These are phyloP conservation scores for Geothlypis trichas DNA, from an alignment of 2,113 vertebrate species.

Conservation along the genomic window DNA sequence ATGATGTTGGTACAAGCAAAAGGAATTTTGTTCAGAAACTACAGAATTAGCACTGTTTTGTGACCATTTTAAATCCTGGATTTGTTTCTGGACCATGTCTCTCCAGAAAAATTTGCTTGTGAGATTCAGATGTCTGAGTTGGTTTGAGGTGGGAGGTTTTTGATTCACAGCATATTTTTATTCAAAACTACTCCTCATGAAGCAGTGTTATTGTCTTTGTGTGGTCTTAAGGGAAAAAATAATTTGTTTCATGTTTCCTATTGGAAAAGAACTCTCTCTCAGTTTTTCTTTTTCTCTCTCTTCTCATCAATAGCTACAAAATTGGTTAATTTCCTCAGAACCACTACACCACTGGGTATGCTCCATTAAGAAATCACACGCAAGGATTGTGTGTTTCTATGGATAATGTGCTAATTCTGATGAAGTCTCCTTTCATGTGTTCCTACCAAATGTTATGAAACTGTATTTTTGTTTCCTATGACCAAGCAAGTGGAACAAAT, in stretches of 20 bases:
- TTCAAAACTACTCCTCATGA: background rate
- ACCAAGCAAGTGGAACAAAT: background rate
- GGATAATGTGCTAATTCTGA: background rate
- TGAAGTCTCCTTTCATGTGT: background rate
- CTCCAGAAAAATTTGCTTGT: background rate
- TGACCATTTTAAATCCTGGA: background rate
- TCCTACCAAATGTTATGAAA: background rate
- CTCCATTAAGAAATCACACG: background rate
- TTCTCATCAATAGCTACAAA: background rate
- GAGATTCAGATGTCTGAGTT: background rate
- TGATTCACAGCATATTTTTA: background rate
- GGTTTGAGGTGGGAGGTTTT: background rate
- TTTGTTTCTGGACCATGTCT: background rate
- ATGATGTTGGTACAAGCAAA: background rate
- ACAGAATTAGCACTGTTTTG: background rate
- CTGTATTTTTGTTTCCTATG: background rate
- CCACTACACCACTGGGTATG: background rate
- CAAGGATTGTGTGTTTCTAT: background rate
- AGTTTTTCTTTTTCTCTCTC: background rate
- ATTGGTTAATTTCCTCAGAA: background rate
- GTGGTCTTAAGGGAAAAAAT: background rate
- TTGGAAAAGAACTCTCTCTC: background rate
- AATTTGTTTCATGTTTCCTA: conserved; percentile 3
- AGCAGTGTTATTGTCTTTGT: background rate
- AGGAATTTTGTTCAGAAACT: background rate